These are phyloP conservation scores for Drosophila seclusa DNA, from an alignment of 2,888 invertebrate genomes.

Conservation along the genomic window DNA sequence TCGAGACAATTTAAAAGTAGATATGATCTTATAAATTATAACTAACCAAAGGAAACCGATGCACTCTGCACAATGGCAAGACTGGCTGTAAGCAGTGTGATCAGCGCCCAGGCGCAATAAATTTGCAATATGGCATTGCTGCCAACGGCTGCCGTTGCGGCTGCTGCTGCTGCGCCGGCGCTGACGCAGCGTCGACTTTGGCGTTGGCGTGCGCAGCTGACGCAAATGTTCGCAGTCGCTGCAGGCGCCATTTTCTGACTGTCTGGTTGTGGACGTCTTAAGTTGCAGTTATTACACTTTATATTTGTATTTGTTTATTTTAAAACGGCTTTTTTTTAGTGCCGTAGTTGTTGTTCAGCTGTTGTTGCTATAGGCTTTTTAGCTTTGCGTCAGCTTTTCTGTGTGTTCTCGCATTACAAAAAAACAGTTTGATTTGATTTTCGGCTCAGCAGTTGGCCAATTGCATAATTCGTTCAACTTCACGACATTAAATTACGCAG, in stretches of 20 bases:
- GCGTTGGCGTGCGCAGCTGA: constrained; percentile 57
- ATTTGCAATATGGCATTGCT: constrained; percentile 66
- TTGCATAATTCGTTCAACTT: constrained; percentile 49
- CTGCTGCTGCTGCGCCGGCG: constrained; percentile 33
- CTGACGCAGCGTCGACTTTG: constrained; percentile 55
- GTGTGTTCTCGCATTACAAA: constrained; percentile 53
- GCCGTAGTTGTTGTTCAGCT: constrained; percentile 51
- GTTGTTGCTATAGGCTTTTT: constrained; percentile 16
- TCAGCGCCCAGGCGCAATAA: constrained; percentile 74
- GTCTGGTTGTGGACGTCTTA: constrained; percentile 46
- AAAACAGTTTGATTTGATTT: constrained; percentile 41
- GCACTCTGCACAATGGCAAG: constrained; percentile 80
- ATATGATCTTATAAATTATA: background rate
- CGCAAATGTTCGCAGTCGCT: constrained; percentile 48
- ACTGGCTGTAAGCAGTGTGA: constrained; percentile 76
- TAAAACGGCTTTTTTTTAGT: constrained; percentile 64
- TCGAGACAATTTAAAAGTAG: background rate
- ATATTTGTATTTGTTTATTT: constrained; percentile 34
- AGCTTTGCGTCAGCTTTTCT: constrained; percentile 39
- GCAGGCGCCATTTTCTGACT: constrained; percentile 64
- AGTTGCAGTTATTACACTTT: constrained; percentile 41
- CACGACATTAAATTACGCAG: constrained; percentile 15
- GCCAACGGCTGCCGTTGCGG: constrained; percentile 32
- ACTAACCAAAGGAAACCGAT: constrained; percentile 84
- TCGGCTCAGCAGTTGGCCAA: constrained; percentile 49